A percentile compares a stretch with the other conserved stretches of the same genome.
Evolutionary conservation across 2,888 invertebrate genomes (phyloP).

Genomic region (Cerastis rubricosa): DNA sequence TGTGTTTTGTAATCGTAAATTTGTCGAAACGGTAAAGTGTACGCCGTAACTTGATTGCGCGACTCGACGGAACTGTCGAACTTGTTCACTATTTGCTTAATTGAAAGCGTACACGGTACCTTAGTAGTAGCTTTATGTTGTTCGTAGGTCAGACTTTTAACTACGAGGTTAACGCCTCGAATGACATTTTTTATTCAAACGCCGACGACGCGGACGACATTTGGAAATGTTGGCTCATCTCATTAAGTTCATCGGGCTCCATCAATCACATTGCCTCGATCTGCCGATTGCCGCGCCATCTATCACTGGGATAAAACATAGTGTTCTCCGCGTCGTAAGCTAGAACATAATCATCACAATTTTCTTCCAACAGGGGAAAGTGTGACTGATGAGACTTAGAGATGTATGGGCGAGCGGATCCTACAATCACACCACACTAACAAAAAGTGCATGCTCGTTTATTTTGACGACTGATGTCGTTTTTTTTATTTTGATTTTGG

Average conservation of each 20-base stretch:
- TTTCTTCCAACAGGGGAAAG: conserved; percentile 84
- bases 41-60: conserved; percentile 72
- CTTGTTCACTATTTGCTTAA: conserved; percentile 55
- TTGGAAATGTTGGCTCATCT: conserved; percentile 47
- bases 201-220: conserved; percentile 77
- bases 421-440: conserved; percentile 78
- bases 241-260: conserved; percentile 52
- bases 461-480: conserved; percentile 74
- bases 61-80: conserved; percentile 54
- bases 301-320: conserved; percentile 50
- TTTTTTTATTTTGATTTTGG: conserved; percentile 84
- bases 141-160: conserved; percentile 85
- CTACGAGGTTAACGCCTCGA: conserved; percentile 78
- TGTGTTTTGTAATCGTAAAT: conserved; percentile 90
- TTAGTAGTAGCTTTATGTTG: conserved; percentile 90
- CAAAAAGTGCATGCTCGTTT: conserved; percentile 83
- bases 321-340: conserved; percentile 79
- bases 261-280: conserved; percentile 65
- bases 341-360: conserved; percentile 78
- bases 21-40: conserved; percentile 88
- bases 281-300: conserved; percentile 43
- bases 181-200: conserved; percentile 71
- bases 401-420: conserved; percentile 89
- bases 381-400: conserved; percentile 84
- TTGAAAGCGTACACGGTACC: conserved; percentile 81